Evolutionary conservation across 1,140 invertebrate species (phyloP).

Genomic region (Portunus trituberculatus): DNA sequence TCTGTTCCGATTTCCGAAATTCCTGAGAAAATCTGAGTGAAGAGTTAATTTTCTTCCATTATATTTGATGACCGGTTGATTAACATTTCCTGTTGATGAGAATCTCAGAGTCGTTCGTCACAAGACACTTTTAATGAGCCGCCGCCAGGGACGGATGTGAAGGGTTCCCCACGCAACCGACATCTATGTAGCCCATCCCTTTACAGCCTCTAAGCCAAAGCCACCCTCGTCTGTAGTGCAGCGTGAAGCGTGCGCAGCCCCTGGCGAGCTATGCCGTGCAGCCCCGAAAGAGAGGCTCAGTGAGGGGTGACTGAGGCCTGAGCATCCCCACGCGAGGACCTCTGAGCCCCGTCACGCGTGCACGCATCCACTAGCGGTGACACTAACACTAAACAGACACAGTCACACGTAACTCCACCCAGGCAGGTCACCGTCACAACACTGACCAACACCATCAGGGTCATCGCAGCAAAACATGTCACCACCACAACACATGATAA

Average conservation of each 20-base stretch:
- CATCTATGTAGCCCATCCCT: too few relatives aligned
- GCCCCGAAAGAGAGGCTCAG: background rate
- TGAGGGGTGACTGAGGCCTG: background rate
- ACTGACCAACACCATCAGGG: background rate
- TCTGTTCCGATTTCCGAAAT: too few relatives aligned
- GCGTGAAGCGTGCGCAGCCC: background rate
- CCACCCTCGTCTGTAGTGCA: background rate
- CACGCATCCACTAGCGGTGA: background rate
- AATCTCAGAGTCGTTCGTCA: background rate
- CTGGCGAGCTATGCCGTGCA: background rate
- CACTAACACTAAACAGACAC: background rate
- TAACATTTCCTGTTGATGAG: too few relatives aligned
- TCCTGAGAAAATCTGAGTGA: too few relatives aligned
- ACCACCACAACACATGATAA: background rate
- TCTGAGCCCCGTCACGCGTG: background rate
- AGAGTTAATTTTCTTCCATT: too few relatives aligned
- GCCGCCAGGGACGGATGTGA: background rate
- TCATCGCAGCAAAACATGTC: too few relatives aligned
- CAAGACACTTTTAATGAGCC: background rate
- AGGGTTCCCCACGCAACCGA: background rate
- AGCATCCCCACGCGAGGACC: background rate
- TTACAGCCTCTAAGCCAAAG: background rate
- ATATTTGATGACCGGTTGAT: too few relatives aligned
- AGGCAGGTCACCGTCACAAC: slow-evolving; percentile 17
- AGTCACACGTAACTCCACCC: background rate